Conservation (phyloP, 2,888 invertebrate species). For the Octodonta nipae region DNA sequence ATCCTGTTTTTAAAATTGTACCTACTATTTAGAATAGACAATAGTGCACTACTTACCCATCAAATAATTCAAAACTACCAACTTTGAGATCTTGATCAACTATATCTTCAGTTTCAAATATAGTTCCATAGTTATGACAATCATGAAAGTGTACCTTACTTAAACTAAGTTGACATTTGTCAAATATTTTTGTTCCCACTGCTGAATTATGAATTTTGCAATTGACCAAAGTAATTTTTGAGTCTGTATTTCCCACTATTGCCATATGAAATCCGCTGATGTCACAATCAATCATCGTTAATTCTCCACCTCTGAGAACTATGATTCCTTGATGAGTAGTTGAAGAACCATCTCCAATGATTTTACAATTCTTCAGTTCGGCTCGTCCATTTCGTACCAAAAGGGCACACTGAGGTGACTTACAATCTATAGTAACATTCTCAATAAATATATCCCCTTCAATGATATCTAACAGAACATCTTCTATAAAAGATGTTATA, state of each 20-base stretch:
- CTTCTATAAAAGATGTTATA: too few relatives aligned
- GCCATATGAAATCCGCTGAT: slow-evolving; percentile 41
- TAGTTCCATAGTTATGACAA: not conserved
- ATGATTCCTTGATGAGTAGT: slow-evolving; percentile 41
- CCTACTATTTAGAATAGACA: too few relatives aligned
- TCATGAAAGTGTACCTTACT: not conserved
- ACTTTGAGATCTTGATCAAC: not conserved
- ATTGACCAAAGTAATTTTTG: not conserved
- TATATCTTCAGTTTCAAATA: not conserved
- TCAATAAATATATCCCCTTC: slow-evolving; percentile 39
- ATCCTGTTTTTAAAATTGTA: too few relatives aligned
- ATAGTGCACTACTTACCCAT: too few relatives aligned
- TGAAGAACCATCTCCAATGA: slow-evolving; percentile 38
- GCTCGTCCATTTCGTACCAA: slow-evolving; percentile 31
- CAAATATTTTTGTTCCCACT: not conserved
- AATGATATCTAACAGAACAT: too few relatives aligned
- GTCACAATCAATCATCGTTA: slow-evolving; percentile 38
- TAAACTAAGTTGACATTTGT: not conserved
- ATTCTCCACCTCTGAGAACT: slow-evolving; percentile 33
- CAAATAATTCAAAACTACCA: too few relatives aligned
- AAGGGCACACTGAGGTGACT: slow-evolving; percentile 38
- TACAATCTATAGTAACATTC: slow-evolving; percentile 42
- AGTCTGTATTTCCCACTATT: slow-evolving; percentile 26
- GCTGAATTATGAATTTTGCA: not conserved
- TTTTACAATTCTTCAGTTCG: slow-evolving; percentile 37